phyloP scores from a whole-genome alignment of 1,140 invertebrate species.

The Procambarus virginalis region DNA sequence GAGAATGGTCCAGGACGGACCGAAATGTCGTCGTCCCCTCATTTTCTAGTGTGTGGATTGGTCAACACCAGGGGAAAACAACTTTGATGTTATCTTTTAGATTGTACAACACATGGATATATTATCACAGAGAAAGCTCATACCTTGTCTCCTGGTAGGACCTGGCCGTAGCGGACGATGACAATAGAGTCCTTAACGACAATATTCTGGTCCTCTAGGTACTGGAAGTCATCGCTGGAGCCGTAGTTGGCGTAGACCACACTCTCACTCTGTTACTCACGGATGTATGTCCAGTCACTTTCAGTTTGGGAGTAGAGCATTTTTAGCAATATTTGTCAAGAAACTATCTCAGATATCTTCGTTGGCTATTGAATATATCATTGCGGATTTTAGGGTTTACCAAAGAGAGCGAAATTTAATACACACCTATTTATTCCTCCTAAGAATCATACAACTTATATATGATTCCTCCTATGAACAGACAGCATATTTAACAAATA shows the following conservation, averaged over 20 bases:
- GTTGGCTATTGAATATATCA: neutral
- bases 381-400: no score
- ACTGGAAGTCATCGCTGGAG: neutral
- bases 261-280: neutral
- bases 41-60: no score
- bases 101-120: no score
- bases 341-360: neutral
- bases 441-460: neutral
- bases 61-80: no score
- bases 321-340: neutral
- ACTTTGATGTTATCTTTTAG: no score
- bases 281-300: neutral
- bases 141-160: slow-evolving; percentile 76
- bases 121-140: neutral
- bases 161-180: slow-evolving; percentile 73
- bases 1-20: no score
- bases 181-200: slow-evolving; percentile 74
- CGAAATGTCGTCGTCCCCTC: no score
- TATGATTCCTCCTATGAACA: neutral
- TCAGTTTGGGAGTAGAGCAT: neutral
- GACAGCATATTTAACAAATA: neutral
- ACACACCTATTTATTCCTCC: no score
- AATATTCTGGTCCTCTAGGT: slow-evolving; percentile 60
- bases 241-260: slow-evolving; percentile 24
- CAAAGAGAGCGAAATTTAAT: no score